A percentile compares a stretch with the other conserved stretches of the same genome.
Evolutionary conservation across 2,113 vertebrate genomes (phyloP).

Genomic region (Anoura caudifer): DNA sequence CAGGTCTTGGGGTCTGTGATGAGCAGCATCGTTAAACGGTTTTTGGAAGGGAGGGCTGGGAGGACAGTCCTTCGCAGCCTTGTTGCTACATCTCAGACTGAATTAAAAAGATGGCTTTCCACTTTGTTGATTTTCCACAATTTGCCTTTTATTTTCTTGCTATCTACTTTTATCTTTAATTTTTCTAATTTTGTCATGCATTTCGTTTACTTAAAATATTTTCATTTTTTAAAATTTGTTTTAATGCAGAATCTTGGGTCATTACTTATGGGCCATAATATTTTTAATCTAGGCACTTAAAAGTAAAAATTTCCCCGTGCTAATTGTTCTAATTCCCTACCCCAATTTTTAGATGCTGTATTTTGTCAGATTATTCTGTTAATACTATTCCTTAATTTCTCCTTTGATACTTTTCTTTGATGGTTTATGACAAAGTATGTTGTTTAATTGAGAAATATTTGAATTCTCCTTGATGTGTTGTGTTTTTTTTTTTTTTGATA

Average conservation of each 20-base stretch:
- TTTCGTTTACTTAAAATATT: neutral
- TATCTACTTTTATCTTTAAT: neutral
- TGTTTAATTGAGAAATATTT: neutral
- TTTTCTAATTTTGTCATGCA: neutral
- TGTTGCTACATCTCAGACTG: neutral
- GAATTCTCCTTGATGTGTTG: neutral
- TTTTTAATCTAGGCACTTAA: neutral
- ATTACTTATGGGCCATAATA: neutral
- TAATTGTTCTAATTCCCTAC: neutral
- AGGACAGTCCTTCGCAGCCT: neutral
- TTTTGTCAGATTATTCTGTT: neutral
- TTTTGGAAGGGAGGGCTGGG: neutral
- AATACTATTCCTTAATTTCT: neutral
- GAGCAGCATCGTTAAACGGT: constrained; percentile 31
- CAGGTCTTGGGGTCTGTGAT: no score
- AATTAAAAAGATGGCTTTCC: neutral
- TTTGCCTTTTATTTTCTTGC: neutral
- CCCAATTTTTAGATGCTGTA: neutral
- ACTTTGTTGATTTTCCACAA: neutral
- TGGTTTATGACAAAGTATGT: neutral
- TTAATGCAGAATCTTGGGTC: neutral
- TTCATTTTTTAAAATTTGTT: neutral
- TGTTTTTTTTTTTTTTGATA: neutral
- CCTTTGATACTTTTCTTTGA: neutral
- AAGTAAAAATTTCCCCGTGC: neutral